Conservation (phyloP, 2,113 vertebrate species). For the Carassius gibelio region DNA sequence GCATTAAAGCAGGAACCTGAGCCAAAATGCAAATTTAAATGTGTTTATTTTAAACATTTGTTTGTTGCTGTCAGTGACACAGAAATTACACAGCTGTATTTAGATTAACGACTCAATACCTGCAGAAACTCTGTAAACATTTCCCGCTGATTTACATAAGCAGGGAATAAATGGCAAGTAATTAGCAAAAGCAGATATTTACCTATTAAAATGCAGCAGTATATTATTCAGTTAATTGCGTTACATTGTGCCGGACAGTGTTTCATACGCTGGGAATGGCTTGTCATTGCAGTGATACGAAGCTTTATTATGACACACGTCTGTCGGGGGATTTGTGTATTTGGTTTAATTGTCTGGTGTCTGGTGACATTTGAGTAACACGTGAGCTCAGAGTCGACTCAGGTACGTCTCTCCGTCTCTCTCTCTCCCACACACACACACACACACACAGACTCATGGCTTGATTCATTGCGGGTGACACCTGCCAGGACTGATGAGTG, state of each 20-base stretch:
- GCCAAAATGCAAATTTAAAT: not conserved
- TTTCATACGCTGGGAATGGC: not conserved
- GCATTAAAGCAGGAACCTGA: not conserved
- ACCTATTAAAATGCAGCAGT: not conserved
- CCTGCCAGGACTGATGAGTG: constrained; percentile 50
- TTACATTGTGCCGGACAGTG: not conserved
- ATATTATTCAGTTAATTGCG: not conserved
- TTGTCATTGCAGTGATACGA: not conserved
- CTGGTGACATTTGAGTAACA: constrained; percentile 4
- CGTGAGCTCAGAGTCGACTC: not conserved
- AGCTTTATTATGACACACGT: not conserved
- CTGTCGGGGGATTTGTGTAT: not conserved
- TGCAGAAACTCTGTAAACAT: not conserved
- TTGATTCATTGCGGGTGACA: constrained; percentile 47
- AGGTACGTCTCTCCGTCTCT: not conserved
- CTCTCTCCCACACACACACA: not conserved
- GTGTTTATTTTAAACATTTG: not conserved
- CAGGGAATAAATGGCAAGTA: not conserved
- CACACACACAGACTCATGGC: constrained; percentile 6
- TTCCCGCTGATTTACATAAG: not conserved
- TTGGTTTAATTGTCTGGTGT: not conserved
- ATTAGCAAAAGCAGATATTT: constrained; percentile 3
- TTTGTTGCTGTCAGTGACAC: not conserved
- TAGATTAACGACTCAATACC: not conserved
- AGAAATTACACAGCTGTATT: not conserved